These are phyloP conservation scores for Sus cebifrons DNA, from an alignment of 2,797 vertebrate species.

Conservation along the genomic window DNA sequence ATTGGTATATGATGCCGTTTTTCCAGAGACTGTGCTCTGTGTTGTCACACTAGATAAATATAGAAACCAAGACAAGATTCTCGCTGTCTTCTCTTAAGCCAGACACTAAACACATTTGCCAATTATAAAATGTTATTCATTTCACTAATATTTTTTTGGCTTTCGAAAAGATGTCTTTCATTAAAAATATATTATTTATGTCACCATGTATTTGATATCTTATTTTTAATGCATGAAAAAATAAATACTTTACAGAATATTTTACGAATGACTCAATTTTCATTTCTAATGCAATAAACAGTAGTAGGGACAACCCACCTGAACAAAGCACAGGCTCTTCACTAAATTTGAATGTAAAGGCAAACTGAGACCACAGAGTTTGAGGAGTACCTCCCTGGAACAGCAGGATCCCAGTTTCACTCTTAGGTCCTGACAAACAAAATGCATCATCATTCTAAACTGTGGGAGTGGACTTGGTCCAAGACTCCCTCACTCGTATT, in stretches of 20 bases:
- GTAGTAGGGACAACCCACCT: background rate
- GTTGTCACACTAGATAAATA: background rate
- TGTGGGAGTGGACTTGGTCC: background rate
- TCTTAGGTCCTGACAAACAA: background rate
- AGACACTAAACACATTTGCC: background rate
- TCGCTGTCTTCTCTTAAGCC: background rate
- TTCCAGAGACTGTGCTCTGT: background rate
- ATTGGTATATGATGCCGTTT: background rate
- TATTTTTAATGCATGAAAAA: conserved; percentile 69
- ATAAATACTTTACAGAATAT: conserved; percentile 57
- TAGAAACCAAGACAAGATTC: background rate
- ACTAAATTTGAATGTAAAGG: conserved; percentile 26
- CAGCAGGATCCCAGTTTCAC: background rate
- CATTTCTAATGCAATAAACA: background rate
- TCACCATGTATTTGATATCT: background rate
- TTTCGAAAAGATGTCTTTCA: conserved; percentile 68
- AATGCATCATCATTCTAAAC: background rate
- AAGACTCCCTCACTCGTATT: background rate
- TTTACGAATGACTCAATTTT: conserved; percentile 66
- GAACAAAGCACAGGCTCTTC: background rate
- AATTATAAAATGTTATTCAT: conserved; percentile 46
- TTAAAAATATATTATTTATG: conserved; percentile 77
- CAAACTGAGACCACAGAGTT: background rate
- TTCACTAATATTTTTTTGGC: conserved; percentile 27
- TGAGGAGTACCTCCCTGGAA: background rate